Base-by-base conservation (phyloP, 2,797 vertebrate species). In the Gouania willdenowi region DNA sequence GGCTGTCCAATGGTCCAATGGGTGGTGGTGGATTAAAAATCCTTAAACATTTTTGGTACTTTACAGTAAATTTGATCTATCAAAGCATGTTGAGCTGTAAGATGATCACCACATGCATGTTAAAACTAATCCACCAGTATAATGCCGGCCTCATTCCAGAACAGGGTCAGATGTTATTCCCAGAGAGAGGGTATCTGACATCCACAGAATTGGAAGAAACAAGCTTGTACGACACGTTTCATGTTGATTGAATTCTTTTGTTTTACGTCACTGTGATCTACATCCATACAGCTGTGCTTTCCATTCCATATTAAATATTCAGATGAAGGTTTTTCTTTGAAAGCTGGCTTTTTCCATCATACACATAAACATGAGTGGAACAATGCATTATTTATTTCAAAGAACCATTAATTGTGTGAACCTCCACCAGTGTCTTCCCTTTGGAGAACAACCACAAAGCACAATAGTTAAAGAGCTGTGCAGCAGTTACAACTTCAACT, bases 11-110 rank as follows among this genome's bases (percentile, higher is more conserved):
- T n/a, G n/a, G n/a, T 62, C 29, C 28, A 55, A 57, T 61, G 41
- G 35, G 45, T 27, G 44, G 10, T 10, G 34, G 32, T 41, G 41
- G 54, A 63, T 69, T 50, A 69, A 75, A 67, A 61, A 50, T 31
- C 27, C 14, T 13, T 21, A 34, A 15, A 26, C 12, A 13, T 13
- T 20, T 28, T 37, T 34, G n/a, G n/a, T n/a, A n/a, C n/a, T 25
- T 14, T 2, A 41, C 5, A 16, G 21, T 29, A 23, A 0, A 15
- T 29, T 42, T 41, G 26, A 32, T 16, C n/a, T 19, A 28, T 27
- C 2, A 43, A 11, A 24, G 10, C 8, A 31, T 20, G 4, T n/a
- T 26, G 11, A 19, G 10, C 15, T 26, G 23, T 8, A 5, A 1
- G n/a, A 29, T 29, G 22, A 35, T 13, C 10, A 2, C 21, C 9